These are phyloP conservation scores for Cotesia chilonis DNA, from an alignment of 1,140 invertebrate genomes.

Conservation along the genomic window DNA sequence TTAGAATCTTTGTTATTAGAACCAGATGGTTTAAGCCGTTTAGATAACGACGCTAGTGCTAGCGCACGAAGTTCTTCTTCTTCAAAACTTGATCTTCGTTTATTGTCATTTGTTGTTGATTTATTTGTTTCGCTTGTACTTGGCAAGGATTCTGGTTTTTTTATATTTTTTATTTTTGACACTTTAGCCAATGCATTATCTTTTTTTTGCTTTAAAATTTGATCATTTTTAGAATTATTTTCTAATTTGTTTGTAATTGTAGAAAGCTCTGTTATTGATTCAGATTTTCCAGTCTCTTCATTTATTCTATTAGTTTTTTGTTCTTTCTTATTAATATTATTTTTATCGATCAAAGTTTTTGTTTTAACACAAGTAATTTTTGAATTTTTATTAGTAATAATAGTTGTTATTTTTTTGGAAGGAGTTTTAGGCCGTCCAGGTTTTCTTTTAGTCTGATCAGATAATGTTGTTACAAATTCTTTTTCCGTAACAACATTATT, in stretches of 20 bases:
- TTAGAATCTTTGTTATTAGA: too few relatives aligned
- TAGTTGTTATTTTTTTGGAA: background rate
- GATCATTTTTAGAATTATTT: background rate
- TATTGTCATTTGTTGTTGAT: background rate
- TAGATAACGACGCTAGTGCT: slow-evolving; percentile 57
- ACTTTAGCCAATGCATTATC: slow-evolving; percentile 22
- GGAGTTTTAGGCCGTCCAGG: too few relatives aligned
- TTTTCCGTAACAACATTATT: background rate
- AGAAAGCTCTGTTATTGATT: slow-evolving; percentile 14
- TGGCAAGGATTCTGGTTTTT: background rate
- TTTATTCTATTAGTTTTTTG: background rate
- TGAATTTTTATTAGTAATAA: background rate
- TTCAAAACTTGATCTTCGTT: slow-evolving; percentile 54
- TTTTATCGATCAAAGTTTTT: background rate
- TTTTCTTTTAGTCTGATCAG: background rate
- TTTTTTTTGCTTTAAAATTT: slow-evolving; percentile 25
- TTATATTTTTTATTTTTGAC: background rate
- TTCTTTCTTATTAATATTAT: slow-evolving; percentile 16
- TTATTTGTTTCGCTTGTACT: background rate
- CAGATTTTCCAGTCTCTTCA: background rate
- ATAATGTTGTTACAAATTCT: background rate
- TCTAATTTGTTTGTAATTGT: background rate
- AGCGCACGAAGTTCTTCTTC: slow-evolving; percentile 61
- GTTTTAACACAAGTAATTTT: background rate
- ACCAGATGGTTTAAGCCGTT: slow-evolving; percentile 44